Conservation (phyloP, 2,113 vertebrate species). For the Siniperca chuatsi region DNA sequence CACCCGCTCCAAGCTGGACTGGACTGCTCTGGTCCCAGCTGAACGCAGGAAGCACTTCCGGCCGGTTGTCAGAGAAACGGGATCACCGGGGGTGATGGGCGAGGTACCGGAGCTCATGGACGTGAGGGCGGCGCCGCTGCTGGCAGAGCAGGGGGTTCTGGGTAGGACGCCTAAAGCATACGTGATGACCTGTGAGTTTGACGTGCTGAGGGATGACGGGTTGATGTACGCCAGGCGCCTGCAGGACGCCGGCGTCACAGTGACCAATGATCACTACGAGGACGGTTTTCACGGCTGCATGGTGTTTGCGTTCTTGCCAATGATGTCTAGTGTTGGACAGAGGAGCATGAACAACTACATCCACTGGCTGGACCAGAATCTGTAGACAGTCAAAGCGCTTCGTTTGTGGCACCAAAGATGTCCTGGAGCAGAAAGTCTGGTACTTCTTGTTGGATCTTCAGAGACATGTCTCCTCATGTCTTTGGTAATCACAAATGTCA, state of each 20-base stretch:
- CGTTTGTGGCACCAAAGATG: neutral
- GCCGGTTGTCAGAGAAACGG: constrained; percentile 82
- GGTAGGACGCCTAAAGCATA: constrained; percentile 89
- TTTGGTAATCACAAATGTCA: neutral
- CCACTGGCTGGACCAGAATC: constrained; percentile 91
- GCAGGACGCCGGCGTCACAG: constrained; percentile 87
- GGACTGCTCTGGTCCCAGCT: constrained; percentile 87
- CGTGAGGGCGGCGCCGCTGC: constrained; percentile 87
- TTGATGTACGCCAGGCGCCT: constrained; percentile 92
- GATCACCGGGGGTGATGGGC: constrained; percentile 81
- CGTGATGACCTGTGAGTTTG: constrained; percentile 94
- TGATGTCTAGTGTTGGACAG: constrained; percentile 87
- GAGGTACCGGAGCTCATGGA: constrained; percentile 89
- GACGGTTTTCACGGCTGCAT: constrained; percentile 97
- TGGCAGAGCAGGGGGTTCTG: constrained; percentile 87
- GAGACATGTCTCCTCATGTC: neutral
- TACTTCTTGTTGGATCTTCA: neutral
- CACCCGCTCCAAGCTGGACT: constrained; percentile 85
- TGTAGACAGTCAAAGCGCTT: constrained; percentile 75
- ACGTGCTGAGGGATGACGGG: constrained; percentile 94
- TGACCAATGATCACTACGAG: constrained; percentile 91
- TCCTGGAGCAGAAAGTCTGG: neutral
- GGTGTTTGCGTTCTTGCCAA: constrained; percentile 90
- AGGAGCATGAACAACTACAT: constrained; percentile 90
- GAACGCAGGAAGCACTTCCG: constrained; percentile 87